Base-by-base conservation (phyloP, 2,113 vertebrate genomes). In the Protobothrops flavoviridis region DNA sequence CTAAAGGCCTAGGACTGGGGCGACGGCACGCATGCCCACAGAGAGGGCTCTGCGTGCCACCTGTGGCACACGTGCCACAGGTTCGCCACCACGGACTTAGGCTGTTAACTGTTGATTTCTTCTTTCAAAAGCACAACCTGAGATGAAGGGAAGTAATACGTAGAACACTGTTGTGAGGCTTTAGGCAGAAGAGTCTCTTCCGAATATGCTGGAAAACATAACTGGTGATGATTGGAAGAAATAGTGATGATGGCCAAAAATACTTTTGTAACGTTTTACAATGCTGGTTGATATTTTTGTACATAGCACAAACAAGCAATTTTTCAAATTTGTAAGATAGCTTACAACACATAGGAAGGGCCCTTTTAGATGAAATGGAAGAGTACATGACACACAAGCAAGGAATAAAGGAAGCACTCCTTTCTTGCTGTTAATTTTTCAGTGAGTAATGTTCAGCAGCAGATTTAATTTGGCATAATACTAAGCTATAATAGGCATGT, bases 91-190 rank as follows among this genome's bases (percentile, higher is more conserved):
- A 45, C 5, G 0, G 45, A 45, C 45, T 57, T 89, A 95, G 89
- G 94, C 94, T 50, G 26, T 39, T 29, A 64, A 92, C 93, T 56
- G 56, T 90, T 57, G 5, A 50, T 94, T 95, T 95, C n/a, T 90
- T 86, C 93, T 93, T 93, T 43, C 50, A 94, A 91, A 57, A 55
- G 23, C 21, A 45, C 2, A 50, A 24, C 17, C 43, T 61, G 29
- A 61, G 57, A 8, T 59, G 23, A 69, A 69, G 17, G 48, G 29
- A 64, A 61, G 56, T 52, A 64, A 92, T 87, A n/a, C 87, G 26
- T 9, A 91, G 88, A 89, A 64, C 56, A 91, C 95, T 69, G 94
- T 87, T 59, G 61, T 93, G 92, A 88, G 81, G 88, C 17, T 94
- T n/a, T 61, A 88, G 85, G 33, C 52, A 61, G 52, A 61, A 43